Conservation (phyloP, 2,888 invertebrate genomes). For the Augiades crinisus region DNA sequence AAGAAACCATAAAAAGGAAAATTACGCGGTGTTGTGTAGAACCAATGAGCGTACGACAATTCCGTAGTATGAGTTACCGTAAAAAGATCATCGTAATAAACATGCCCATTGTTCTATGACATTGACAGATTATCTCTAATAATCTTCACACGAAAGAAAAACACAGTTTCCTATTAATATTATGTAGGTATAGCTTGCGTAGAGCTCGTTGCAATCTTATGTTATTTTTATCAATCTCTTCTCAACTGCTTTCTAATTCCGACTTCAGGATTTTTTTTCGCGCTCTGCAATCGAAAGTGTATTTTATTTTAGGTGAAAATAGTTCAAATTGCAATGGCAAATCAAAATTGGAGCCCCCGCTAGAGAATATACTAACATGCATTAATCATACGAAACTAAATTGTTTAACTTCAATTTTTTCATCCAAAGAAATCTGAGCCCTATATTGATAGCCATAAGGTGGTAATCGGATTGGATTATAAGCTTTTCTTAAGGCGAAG, state of each 20-base stretch:
- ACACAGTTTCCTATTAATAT: slow-evolving; percentile 36
- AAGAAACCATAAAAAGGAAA: neutral
- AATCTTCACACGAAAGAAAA: slow-evolving; percentile 39
- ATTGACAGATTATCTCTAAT: slow-evolving; percentile 45
- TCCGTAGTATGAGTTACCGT: slow-evolving; percentile 26
- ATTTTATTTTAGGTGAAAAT: slow-evolving; percentile 32
- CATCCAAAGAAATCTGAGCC: slow-evolving; percentile 37
- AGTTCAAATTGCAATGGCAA: slow-evolving; percentile 36
- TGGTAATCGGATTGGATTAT: slow-evolving; percentile 34
- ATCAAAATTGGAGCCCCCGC: slow-evolving; percentile 12
- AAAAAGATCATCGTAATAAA: slow-evolving; percentile 30
- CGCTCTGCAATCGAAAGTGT: slow-evolving; percentile 22
- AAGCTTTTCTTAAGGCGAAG: slow-evolving; percentile 49
- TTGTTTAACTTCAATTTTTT: slow-evolving; percentile 47
- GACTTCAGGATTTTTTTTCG: slow-evolving; percentile 39
- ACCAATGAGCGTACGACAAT: neutral
- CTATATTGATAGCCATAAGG: slow-evolving; percentile 35
- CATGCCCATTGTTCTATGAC: slow-evolving; percentile 39
- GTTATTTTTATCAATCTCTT: slow-evolving; percentile 63
- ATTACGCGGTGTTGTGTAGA: neutral
- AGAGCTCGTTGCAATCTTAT: slow-evolving; percentile 56
- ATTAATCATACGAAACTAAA: slow-evolving; percentile 77
- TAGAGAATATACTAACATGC: slow-evolving; percentile 54
- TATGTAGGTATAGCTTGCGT: slow-evolving; percentile 37
- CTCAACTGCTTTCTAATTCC: slow-evolving; percentile 60